These are phyloP conservation scores for Rhagoletis pomonella DNA, from an alignment of 1,140 invertebrate genomes.

Conservation along the genomic window DNA sequence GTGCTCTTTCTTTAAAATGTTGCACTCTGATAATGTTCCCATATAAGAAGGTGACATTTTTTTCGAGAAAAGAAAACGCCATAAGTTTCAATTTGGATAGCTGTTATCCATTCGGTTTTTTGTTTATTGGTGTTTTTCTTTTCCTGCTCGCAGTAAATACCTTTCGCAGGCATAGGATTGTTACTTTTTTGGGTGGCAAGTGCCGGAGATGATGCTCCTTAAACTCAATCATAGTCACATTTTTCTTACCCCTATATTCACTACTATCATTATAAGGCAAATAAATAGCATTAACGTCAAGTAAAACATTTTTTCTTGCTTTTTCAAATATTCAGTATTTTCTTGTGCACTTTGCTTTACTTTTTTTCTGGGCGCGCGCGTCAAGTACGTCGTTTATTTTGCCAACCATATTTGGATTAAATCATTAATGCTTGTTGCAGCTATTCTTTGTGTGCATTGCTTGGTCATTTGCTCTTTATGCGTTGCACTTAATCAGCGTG, in stretches of 20 bases:
- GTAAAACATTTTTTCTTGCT: background rate
- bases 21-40: too few relatives aligned
- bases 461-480: background rate
- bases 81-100: too few relatives aligned
- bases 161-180: too few relatives aligned
- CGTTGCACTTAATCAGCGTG: background rate
- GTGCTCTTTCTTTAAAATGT: too few relatives aligned
- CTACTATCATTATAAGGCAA: background rate
- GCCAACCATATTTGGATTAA: constrained; percentile 73
- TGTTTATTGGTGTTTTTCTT: too few relatives aligned
- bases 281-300: constrained; percentile 18
- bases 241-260: background rate
- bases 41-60: too few relatives aligned
- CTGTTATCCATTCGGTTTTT: too few relatives aligned
- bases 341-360: constrained; percentile 58
- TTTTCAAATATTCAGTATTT: constrained; percentile 54
- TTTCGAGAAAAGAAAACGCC: too few relatives aligned
- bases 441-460: constrained; percentile 53
- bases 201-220: background rate
- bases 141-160: too few relatives aligned
- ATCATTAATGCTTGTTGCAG: constrained; percentile 68
- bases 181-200: constrained; percentile 8
- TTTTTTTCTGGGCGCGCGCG: constrained; percentile 48
- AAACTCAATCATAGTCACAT: background rate
- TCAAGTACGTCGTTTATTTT: constrained; percentile 71